Base-by-base conservation (phyloP, 2,888 invertebrate species). In the Volucella zonaria region DNA sequence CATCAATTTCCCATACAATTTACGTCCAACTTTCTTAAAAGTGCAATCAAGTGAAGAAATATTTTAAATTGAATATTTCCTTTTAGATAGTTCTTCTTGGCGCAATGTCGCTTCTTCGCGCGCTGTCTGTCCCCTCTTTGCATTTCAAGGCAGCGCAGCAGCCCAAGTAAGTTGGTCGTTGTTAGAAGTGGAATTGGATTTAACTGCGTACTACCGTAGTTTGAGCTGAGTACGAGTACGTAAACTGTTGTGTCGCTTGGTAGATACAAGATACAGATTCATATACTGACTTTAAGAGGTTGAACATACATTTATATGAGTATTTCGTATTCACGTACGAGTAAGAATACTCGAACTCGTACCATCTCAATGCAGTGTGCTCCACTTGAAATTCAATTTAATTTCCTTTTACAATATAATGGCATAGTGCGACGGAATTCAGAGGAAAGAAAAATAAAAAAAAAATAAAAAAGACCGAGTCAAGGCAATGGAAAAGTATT, bases 361-460 rank as follows among this genome's bases (percentile, higher is more conserved):
- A 31, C 18, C 31, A 70, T 62, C 54, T 56, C 47, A 54, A 64
- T 64, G 47, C 47, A 73, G 40, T 47, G 51, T 71, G 15, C 40
- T 15, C 8, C 40, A 15, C 42, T 49, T 14, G 14, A 38, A 75
- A 75, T 75, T 58, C 75, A 75, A 75, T 75, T 75, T 67, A 59
- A 67, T 58, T 67, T 64, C 66, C 49, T 40, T 75, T 58, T 67
- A 66, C 56, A 58, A 49, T 49, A 66, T 64, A 58, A 49, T 49
- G 31, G 40, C 66, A 38, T 14, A 49, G 49, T 62, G 49, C 40
- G 49, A 49, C 14, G 12, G 9, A 49, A 6, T 31, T 31, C 6
- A 6, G 6, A 31, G 31, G 31, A 31, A 4, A 31, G 23, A 23
- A 4, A 23, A 23, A 23, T 23, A 23, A 1, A 3, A 23, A 18